Conservation (phyloP, 2,797 vertebrate genomes). For the Macropus fuliginosus region DNA sequence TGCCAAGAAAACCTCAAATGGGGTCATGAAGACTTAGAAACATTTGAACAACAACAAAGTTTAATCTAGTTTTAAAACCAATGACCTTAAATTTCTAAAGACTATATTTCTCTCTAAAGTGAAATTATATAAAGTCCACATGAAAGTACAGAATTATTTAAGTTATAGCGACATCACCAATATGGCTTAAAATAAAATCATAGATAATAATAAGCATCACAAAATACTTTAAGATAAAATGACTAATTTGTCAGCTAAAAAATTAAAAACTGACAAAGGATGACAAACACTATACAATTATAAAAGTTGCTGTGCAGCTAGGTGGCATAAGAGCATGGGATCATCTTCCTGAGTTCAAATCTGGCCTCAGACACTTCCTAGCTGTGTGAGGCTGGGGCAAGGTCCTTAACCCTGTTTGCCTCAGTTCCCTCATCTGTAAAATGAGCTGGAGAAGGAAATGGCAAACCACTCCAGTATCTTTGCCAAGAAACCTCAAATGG, state of each 20-base stretch:
- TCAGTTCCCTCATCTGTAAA: not conserved
- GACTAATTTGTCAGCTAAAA: constrained; percentile 7
- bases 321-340: not conserved
- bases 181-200: constrained; percentile 53
- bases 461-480: not conserved
- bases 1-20: not conserved
- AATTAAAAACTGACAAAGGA: constrained; percentile 35
- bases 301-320: constrained; percentile 1
- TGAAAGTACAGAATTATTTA: constrained; percentile 33
- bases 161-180: constrained; percentile 3
- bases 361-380: not conserved
- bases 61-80: not conserved
- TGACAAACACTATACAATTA: constrained; percentile 24
- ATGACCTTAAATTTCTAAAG: not conserved
- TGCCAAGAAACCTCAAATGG: not conserved
- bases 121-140: constrained; percentile 38
- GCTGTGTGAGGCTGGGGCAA: not conserved
- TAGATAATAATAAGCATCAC: not conserved
- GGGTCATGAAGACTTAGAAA: not conserved
- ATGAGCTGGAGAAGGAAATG: not conserved
- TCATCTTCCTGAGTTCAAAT: not conserved
- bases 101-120: constrained; percentile 13
- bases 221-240: not conserved
- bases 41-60: not conserved
- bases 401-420: not conserved